Evolutionary conservation across 64 coral and sea anemone genomes (phyloP), one percentile per base, ranked within the genome.

Genomic region (Dendrophyllia cribrosa): DNA sequence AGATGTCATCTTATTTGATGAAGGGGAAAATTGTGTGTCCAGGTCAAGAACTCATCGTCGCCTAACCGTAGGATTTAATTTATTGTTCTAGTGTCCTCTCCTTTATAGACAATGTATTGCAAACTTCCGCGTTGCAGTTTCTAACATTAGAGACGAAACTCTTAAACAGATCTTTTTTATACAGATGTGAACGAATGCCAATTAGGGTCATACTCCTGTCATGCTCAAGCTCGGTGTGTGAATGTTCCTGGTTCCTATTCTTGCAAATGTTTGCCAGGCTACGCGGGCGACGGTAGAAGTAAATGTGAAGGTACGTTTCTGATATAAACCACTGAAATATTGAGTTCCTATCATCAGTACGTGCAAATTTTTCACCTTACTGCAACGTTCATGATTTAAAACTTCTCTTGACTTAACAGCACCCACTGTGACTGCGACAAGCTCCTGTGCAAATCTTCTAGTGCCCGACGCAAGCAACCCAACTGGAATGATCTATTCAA

Each of bases 221-320:
- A 74, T 48, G 26, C 13, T 14, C 34, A 46, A 16, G 26, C 10
- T 48, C 43, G 14, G 34, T 74, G 71, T 17, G 43, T 46, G 3
- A 74, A 74, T 74, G 71, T 74, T 14, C 9, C 44, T 47, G 71
- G 71, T 47, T 74, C 34, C 11, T 74, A 74, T 9, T 16, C 26
- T 43, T 74, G 71, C 6, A 44, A 24, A 74, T 74, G 71, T 48
- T 74, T 74, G 43, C 71, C 71, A 74, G 71, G 71, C 16, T 74
- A 74, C 16, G 5, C 71, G 44, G 71, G 44, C 26, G 44, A 74
- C 71, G 71, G 44, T 4, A 14, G 5, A 5, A 3, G 13, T 6
- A 74, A 4, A 15, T 74, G 71, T 47, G 26, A 13, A 47, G 34
- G 71, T 74, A 74, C 0, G 43, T 74, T 23, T 22, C 9, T 34